These are phyloP conservation scores for Athalia cordata DNA, from an alignment of 2,888 invertebrate species.

Conservation along the genomic window DNA sequence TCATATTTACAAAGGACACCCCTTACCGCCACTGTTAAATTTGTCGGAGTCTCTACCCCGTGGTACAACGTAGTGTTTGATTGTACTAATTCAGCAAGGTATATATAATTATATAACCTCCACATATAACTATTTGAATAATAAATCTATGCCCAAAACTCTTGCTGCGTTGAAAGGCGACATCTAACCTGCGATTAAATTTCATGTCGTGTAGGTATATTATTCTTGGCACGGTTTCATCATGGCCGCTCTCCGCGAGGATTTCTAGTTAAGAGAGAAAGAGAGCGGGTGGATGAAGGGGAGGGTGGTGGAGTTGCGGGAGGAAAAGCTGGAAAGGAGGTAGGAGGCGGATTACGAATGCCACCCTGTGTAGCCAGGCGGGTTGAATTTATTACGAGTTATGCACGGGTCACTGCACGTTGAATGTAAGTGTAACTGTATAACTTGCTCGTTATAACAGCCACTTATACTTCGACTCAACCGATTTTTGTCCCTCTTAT, in stretches of 20 bases:
- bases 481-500: constrained; percentile 8
- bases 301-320: constrained; percentile 5
- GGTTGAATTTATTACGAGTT: constrained; percentile 39
- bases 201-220: constrained; percentile 23
- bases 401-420: constrained; percentile 33
- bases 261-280: constrained; percentile 26
- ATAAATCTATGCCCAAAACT: constrained; percentile 2
- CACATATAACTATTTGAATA: neutral
- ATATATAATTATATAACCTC: neutral
- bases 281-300: constrained; percentile 43
- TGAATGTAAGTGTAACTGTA: constrained; percentile 28
- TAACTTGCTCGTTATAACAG: constrained; percentile 32
- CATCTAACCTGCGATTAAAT: constrained; percentile 34
- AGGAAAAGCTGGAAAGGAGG: neutral
- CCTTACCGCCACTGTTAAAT: too few relatives aligned
- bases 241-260: constrained; percentile 16
- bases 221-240: constrained; percentile 38
- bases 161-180: constrained; percentile 8
- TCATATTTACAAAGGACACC: too few relatives aligned
- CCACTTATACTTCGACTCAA: constrained; percentile 17
- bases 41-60: neutral
- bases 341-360: neutral
- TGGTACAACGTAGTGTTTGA: too few relatives aligned
- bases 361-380: constrained; percentile 10
- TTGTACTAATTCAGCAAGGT: too few relatives aligned